phyloP scores from a whole-genome alignment of 2,797 vertebrate genomes.

The Arnoldichthys spilopterus region DNA sequence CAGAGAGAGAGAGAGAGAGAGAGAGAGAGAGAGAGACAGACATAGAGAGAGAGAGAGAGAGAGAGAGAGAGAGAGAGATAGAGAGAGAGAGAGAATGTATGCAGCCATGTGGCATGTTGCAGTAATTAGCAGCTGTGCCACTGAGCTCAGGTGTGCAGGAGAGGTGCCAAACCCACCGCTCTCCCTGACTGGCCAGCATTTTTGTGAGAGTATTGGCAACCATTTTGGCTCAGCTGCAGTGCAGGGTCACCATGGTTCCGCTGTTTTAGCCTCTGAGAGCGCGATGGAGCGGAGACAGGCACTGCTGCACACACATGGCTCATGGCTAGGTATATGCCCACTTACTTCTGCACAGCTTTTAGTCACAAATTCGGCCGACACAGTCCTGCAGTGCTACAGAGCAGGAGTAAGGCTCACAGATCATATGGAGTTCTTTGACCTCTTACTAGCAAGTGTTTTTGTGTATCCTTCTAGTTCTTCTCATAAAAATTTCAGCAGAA shows the following conservation, averaged over 20 bases:
- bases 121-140: constrained; percentile 76
- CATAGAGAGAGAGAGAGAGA: constrained; percentile 35
- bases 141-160: constrained; percentile 61
- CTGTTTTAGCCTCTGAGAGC: constrained; percentile 21
- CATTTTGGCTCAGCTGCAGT: constrained; percentile 24
- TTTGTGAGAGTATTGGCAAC: constrained; percentile 38
- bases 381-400: not conserved
- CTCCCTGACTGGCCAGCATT: constrained; percentile 28
- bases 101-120: constrained; percentile 53
- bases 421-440: not conserved
- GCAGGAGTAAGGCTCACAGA: not conserved
- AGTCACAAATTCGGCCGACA: constrained; percentile 9
- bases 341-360: constrained; percentile 17
- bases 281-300: constrained; percentile 4
- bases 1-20: constrained; percentile 2
- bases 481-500: constrained; percentile 14
- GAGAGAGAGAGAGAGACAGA: constrained; percentile 31
- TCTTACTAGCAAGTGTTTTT: not conserved
- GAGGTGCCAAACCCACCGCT: constrained; percentile 49
- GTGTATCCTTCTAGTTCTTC: not conserved
- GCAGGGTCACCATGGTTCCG: constrained; percentile 8
- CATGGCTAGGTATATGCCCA: constrained; percentile 1
- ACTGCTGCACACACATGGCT: constrained; percentile 18
- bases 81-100: constrained; percentile 32
- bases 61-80: constrained; percentile 27